Conservation (phyloP, 2,888 invertebrate species). For the Dromius quadrimaculatus region DNA sequence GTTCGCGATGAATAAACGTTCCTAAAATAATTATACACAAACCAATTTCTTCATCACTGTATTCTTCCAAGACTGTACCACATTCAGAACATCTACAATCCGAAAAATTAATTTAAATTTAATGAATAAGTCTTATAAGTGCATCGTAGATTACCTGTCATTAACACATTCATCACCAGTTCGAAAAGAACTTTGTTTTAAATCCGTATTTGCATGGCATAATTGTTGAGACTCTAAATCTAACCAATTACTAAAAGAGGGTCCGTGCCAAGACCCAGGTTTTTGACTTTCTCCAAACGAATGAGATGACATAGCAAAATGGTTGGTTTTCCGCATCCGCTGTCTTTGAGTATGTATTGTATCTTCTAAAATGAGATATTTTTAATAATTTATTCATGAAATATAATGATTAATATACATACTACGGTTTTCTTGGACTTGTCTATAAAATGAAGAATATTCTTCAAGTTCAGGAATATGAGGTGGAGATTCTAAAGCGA, state of each 20-base stretch:
- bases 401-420: constrained; percentile 1
- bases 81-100: constrained; percentile 83
- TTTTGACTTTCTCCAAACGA: constrained; percentile 68
- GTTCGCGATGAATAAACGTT: constrained; percentile 97
- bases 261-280: constrained; percentile 70
- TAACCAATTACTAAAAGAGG: constrained; percentile 57
- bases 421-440: constrained; percentile 42
- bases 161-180: constrained; percentile 80
- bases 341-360: constrained; percentile 68
- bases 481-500: constrained; percentile 78
- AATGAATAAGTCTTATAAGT: background rate
- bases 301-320: constrained; percentile 70
- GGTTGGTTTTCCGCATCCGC: constrained; percentile 69
- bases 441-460: constrained; percentile 53
- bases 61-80: constrained; percentile 88
- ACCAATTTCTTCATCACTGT: constrained; percentile 96
- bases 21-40: constrained; percentile 93
- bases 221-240: constrained; percentile 48
- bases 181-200: constrained; percentile 74
- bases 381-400: background rate
- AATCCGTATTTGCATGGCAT: constrained; percentile 58
- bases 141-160: constrained; percentile 69
- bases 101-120: background rate
- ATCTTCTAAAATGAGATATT: constrained; percentile 57
- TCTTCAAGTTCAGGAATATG: constrained; percentile 64